A percentile compares a stretch with the other conserved stretches of the same genome.
These are phyloP conservation scores for Molossus molossus DNA, from an alignment of 2,797 vertebrate species.

Conservation along the genomic window DNA sequence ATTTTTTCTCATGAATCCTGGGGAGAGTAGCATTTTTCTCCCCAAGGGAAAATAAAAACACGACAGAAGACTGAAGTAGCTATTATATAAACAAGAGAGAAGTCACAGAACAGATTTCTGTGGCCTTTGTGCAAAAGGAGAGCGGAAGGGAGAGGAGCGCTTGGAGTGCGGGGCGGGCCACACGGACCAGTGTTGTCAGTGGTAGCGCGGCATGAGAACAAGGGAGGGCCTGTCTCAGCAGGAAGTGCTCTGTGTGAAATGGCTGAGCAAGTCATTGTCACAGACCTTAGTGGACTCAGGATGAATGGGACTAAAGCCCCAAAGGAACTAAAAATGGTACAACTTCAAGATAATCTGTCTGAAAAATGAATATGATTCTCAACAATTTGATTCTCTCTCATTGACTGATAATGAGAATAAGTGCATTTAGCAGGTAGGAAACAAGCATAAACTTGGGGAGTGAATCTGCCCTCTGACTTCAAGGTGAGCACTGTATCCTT, in stretches of 20 bases:
- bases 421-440: background rate
- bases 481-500: background rate
- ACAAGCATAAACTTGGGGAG: background rate
- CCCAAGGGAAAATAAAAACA: conserved; percentile 81
- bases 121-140: conserved; percentile 69
- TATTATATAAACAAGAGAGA: conserved; percentile 77
- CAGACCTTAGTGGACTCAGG: background rate
- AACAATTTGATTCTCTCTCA: background rate
- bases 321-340: background rate
- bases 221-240: background rate
- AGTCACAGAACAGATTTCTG: conserved; percentile 35
- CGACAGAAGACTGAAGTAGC: conserved; percentile 75
- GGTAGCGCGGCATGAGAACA: background rate
- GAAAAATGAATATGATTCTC: background rate
- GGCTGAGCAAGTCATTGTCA: background rate
- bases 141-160: conserved; percentile 16
- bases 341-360: background rate
- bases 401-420: background rate
- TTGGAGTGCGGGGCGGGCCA: background rate
- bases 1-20: conserved; percentile 79
- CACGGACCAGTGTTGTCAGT: background rate
- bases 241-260: background rate
- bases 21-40: conserved; percentile 66
- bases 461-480: background rate
- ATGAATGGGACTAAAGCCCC: background rate